A percentile compares a stretch with the other conserved stretches of the same genome.
Evolutionary conservation across 2,797 vertebrate species (phyloP).

Genomic region (Sebastolobus alascanus): DNA sequence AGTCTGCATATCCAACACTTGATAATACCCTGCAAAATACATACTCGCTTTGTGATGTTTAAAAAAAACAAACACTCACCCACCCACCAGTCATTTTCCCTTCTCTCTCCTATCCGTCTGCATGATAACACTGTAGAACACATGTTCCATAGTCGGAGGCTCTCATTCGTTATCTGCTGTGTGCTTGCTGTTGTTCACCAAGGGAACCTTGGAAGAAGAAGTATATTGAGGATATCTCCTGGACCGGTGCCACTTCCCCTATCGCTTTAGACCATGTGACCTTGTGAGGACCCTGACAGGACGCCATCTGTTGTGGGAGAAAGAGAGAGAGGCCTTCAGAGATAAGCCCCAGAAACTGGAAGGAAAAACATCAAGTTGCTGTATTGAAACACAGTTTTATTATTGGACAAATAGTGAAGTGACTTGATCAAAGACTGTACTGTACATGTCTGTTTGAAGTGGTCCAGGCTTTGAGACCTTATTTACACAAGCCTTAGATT

Average conservation of each 20-base stretch:
- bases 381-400: conserved; percentile 31
- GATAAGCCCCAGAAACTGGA: conserved; percentile 33
- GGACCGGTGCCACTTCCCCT: conserved; percentile 60
- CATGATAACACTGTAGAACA: conserved; percentile 55
- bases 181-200: conserved; percentile 28
- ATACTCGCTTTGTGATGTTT: conserved; percentile 33
- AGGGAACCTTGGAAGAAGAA: conserved; percentile 58
- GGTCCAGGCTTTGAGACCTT: conserved; percentile 41
- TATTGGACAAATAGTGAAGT: conserved; percentile 35
- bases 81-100: conserved; percentile 11
- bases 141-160: conserved; percentile 38
- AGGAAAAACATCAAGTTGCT: conserved; percentile 36
- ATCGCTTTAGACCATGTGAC: conserved; percentile 58
- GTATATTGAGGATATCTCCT: conserved; percentile 53
- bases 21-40: not conserved
- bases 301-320: conserved; percentile 49
- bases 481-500: conserved; percentile 58
- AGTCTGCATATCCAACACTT: not conserved
- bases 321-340: conserved; percentile 14
- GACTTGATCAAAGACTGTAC: conserved; percentile 52
- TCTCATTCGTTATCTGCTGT: conserved; percentile 59
- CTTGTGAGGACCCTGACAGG: conserved; percentile 48
- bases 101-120: conserved; percentile 31
- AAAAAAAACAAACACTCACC: not conserved
- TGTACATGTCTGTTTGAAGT: conserved; percentile 46